Percentiles rank a stretch among this genome's conserved stretches.
These are phyloP conservation scores for Punctoribates punctum DNA, from an alignment of 2,888 invertebrate species.

Conservation along the genomic window DNA sequence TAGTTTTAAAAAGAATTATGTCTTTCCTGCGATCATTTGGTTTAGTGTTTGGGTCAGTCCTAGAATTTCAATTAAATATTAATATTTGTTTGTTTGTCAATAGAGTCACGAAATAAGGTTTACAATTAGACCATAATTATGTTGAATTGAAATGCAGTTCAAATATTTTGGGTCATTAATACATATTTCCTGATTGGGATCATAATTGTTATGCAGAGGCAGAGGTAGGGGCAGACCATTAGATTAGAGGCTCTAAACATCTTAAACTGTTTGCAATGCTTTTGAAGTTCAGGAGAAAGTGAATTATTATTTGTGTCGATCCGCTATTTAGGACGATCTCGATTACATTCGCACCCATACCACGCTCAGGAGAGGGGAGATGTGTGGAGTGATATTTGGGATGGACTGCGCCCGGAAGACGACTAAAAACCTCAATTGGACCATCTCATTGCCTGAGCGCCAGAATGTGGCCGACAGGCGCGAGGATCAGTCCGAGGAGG, in stretches of 20 bases:
- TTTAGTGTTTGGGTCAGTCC: neutral
- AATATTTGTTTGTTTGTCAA: neutral
- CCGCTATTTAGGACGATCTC: slow-evolving; percentile 42
- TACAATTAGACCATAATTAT: neutral
- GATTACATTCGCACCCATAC: slow-evolving; percentile 44
- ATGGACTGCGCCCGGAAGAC: slow-evolving; percentile 86
- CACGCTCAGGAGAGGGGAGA: slow-evolving; percentile 71
- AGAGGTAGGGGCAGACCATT: neutral
- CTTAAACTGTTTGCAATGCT: neutral
- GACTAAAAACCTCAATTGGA: slow-evolving; percentile 87
- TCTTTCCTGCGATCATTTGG: neutral
- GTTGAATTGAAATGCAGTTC: neutral
- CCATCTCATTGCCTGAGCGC: slow-evolving; percentile 69
- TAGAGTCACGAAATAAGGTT: neutral
- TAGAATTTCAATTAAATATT: neutral
- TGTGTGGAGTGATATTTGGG: slow-evolving; percentile 88
- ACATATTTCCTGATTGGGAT: slow-evolving; percentile 1
- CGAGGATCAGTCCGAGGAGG: neutral
- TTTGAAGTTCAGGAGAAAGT: slow-evolving; percentile 19
- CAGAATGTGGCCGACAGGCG: neutral
- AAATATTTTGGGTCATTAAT: neutral
- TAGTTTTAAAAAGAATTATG: neutral
- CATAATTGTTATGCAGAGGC: neutral
- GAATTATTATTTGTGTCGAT: neutral
- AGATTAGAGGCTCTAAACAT: neutral